These are phyloP conservation scores for Monoplex corrugatus DNA, from an alignment of 2,888 invertebrate species.

Conservation along the genomic window DNA sequence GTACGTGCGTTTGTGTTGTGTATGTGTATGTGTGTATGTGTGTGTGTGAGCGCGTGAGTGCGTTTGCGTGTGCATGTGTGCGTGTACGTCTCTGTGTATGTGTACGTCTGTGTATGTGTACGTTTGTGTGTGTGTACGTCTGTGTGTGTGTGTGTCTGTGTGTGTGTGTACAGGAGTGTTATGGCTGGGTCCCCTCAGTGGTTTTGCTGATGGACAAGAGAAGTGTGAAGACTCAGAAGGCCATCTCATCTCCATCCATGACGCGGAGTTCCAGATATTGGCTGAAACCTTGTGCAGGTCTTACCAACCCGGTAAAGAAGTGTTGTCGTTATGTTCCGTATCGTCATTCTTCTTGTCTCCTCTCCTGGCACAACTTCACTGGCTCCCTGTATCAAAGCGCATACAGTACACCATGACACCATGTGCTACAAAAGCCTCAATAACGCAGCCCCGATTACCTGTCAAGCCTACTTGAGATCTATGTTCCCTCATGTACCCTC, in stretches of 20 bases:
- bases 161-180: background rate
- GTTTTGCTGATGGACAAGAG: background rate
- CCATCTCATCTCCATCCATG: background rate
- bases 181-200: background rate
- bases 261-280: background rate
- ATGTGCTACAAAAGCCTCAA: too few species aligned
- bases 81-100: constrained; percentile 22
- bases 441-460: too few species aligned
- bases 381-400: too few species aligned
- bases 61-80: constrained; percentile 35
- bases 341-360: too few species aligned
- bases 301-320: background rate
- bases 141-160: constrained; percentile 6
- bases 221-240: background rate
- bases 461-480: too few species aligned
- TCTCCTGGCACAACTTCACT: too few species aligned
- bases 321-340: too few species aligned
- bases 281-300: background rate
- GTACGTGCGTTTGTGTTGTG: background rate
- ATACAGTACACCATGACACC: too few species aligned
- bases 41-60: background rate
- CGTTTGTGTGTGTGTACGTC: constrained; percentile 1
- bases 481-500: too few species aligned
- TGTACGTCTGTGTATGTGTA: constrained; percentile 20
- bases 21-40: background rate